Percentiles rank a stretch among this genome's conserved stretches.
phyloP scores from a whole-genome alignment of 2,888 invertebrate species.

The Yponomeuta plumbellus region DNA sequence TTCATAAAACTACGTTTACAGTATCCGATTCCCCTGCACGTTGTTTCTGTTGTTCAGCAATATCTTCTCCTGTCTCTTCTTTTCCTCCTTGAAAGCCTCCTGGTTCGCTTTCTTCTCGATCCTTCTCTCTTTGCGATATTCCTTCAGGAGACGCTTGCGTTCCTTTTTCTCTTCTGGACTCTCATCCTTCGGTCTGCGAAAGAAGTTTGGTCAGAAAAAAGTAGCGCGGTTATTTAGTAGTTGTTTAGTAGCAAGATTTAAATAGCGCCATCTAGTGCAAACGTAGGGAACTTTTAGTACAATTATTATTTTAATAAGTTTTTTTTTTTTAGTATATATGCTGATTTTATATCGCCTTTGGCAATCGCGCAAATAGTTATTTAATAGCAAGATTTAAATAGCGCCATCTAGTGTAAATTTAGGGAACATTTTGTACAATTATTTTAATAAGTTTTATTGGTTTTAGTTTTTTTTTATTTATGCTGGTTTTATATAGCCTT shows the following conservation, averaged over 20 bases:
- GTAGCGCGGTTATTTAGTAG: neutral
- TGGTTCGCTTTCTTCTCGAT: constrained; percentile 88
- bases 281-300: too few species aligned
- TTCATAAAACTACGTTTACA: constrained; percentile 39
- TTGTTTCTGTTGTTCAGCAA: constrained; percentile 85
- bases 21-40: constrained; percentile 82
- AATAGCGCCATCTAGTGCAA: neutral
- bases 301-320: too few species aligned
- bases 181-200: constrained; percentile 83
- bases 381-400: neutral
- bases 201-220: neutral
- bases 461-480: too few species aligned
- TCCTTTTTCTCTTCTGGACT: constrained; percentile 84
- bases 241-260: neutral
- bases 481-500: too few species aligned
- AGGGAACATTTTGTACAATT: too few species aligned
- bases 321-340: too few species aligned
- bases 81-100: constrained; percentile 90
- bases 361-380: too few species aligned
- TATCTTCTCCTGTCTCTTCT: constrained; percentile 87
- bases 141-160: constrained; percentile 86
- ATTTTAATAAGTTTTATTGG: too few species aligned
- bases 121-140: constrained; percentile 86
- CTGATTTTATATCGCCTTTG: too few species aligned
- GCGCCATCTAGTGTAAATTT: too few species aligned